Base-by-base conservation (phyloP, 2,888 invertebrate species). In the Xestia c-nigrum region DNA sequence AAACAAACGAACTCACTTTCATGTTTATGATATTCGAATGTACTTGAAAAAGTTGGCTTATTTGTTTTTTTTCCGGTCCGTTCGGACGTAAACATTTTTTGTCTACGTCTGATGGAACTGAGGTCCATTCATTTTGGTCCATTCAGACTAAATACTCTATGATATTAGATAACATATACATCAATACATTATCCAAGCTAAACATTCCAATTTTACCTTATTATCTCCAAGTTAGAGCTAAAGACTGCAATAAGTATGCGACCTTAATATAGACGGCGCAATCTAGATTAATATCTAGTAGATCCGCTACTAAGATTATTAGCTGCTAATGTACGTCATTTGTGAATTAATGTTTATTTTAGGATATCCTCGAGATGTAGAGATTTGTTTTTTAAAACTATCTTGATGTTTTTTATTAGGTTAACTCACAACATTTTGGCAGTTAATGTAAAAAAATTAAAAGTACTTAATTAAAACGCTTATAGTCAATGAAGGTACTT, bases 241-340 rank as follows among this genome's bases (percentile, higher is more conserved):
- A 76, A 55, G 16, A 78, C 55, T 72, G 63, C 71, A 61, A 74
- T 79, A 74, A 83, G 71, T 74, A 71, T 71, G 83, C 71, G 83
- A 71, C 83, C 81, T 83, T 74, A 82, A 82, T 83, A 83, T 61
- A 63, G 19, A 55, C 31, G 31, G 5, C 47, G 71, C 14, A 67
- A 74, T 83, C 79, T 79, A 79, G 81, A 83, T 68, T 74, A 65
- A 55, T 65, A 83, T 82, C 83, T 55, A 38, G 55, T 59, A 7
- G 72, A 83, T 81, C 71, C 46, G 69, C 70, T 64, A 38, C n/a
- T 72, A 52, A 73, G 78, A 74, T 72, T 78, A 70, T 55, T 64
- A 64, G 63, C 70, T 46, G 12, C 19, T 83, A 71, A 78, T 83
- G 68, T 68, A 38, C 71, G 78, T 64, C 67, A 59, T 78, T 81